Percentiles rank a stretch among this genome's conserved stretches.
Evolutionary conservation across 1,140 invertebrate species (phyloP).

Genomic region (Aporrectodea caliginosa): DNA sequence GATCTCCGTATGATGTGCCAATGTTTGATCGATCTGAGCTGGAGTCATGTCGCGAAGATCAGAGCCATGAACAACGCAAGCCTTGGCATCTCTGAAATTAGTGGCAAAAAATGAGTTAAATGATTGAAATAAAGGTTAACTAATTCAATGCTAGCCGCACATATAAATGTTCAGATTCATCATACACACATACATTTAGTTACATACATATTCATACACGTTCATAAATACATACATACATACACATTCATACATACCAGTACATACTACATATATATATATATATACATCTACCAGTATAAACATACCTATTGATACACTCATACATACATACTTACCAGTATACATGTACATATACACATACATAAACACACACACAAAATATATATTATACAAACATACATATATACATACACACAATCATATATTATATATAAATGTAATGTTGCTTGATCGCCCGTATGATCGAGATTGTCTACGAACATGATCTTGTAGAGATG

Average conservation of each 20-base stretch:
- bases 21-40: conserved; percentile 84
- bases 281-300: too few relatives aligned
- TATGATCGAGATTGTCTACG: too few relatives aligned
- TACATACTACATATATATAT: neutral
- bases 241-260: neutral
- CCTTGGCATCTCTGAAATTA: conserved; percentile 68
- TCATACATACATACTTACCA: too few relatives aligned
- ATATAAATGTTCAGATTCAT: neutral
- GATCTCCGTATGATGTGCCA: conserved; percentile 90
- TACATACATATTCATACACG: neutral
- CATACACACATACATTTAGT: neutral
- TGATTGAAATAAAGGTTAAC: neutral
- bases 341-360: too few relatives aligned
- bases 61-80: conserved; percentile 88
- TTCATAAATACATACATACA: neutral
- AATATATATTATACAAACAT: too few relatives aligned
- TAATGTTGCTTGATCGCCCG: too few relatives aligned
- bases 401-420: too few relatives aligned
- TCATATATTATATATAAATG: too few relatives aligned
- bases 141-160: neutral
- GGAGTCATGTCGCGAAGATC: conserved; percentile 81
- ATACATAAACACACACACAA: too few relatives aligned
- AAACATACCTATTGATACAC: too few relatives aligned
- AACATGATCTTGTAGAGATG: too few relatives aligned
- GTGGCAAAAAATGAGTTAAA: neutral